Base-by-base conservation (phyloP, 2,888 invertebrate genomes). In the Criorhina ranunculi region DNA sequence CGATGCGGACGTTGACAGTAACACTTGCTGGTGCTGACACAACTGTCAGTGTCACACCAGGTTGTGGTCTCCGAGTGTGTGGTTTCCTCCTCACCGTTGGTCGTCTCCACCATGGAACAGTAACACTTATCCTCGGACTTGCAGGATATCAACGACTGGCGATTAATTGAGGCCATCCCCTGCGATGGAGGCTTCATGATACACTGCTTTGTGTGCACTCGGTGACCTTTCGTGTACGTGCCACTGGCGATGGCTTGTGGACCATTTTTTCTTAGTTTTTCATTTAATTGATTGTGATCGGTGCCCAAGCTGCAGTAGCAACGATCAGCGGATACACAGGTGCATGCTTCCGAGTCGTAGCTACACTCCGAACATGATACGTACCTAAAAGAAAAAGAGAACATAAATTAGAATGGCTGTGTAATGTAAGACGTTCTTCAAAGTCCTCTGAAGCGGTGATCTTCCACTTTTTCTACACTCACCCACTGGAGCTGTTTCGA, bases 331-430 rank as follows among this genome's bases (percentile, higher is more conserved):
- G 95, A 94, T 24, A 93, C 93, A 88, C 95, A 95, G 9, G 95
- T 95, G 89, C 97, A 97, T 11, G 96, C 95, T 88, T 97, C 97
- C 1, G 96, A 96, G 89, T 97, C 97, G 89, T 95, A 95, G 87
- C 95, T 95, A 89, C 97, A 97, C 91, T 97, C 97, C 46, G 97
- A 97, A 90, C 97, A 97, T 2, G 96, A 96, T 0, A 97, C 96
- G 89, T 97, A 97, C 6, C 92, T 92, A 86, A 7, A 94, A 87
- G 73, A 66, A 69, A 53, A 82, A 73, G 0, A 29, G 29, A 66
- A 77, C 66, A 53, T 33, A 66, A n/a, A 40, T 60, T 72, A 78
- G 40, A 77, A 42, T 49, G 46, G 9, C 69, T 78, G 31, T 24
- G 46, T 66, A 33, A 60, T 59, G 67, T 51, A 67, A 24, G 59